Base-by-base conservation (phyloP, 2,888 invertebrate genomes). In the Cryptophagus acutangulus region DNA sequence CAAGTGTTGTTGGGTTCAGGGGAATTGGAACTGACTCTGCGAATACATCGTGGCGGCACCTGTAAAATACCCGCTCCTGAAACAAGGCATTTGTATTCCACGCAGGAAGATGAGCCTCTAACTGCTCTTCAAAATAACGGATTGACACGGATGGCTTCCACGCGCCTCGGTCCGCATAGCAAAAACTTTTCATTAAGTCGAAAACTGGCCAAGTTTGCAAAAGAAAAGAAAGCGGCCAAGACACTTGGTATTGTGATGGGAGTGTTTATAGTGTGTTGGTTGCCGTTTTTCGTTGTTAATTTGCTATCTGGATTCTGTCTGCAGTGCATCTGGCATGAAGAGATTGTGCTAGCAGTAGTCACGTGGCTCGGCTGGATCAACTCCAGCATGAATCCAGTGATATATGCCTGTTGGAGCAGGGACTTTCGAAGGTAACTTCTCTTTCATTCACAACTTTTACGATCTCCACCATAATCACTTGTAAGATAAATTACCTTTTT, bases 321-420 rank as follows among this genome's bases (percentile, higher is more conserved):
- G 46, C 79, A 83, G 59, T 92, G 92, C 70, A 88, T 92, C 55
- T 82, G 85, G 70, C 84, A 89, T 62, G 89, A 89, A 64, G 87
- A 91, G 69, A 80, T 90, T 42, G 86, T 92, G 17, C 84, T 86
- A 49, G 87, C 89, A 28, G 81, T 92, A 43, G 91, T 92, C 44
- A 91, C 91, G 52, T 93, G 93, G 93, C 77, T 92, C 28, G 93
- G 93, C 37, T 93, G 92, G 92, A 88, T 92, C 68, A 93, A 93
- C 71, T 91, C 91, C 33, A 87, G 90, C 46, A 93, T 93, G 92
- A 93, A 93, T 74, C 95, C 95, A 0, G 90, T 95, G 52, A 96
- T 96, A 64, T 96, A 96, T 70, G 95, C 95, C n/a, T 92, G 93
- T 66, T 95, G 95, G 87, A 94, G 93, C 74, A 78, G 91, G 62